Evolutionary conservation across 2,797 vertebrate species (phyloP).

Genomic region (Craterocephalus amniculus): DNA sequence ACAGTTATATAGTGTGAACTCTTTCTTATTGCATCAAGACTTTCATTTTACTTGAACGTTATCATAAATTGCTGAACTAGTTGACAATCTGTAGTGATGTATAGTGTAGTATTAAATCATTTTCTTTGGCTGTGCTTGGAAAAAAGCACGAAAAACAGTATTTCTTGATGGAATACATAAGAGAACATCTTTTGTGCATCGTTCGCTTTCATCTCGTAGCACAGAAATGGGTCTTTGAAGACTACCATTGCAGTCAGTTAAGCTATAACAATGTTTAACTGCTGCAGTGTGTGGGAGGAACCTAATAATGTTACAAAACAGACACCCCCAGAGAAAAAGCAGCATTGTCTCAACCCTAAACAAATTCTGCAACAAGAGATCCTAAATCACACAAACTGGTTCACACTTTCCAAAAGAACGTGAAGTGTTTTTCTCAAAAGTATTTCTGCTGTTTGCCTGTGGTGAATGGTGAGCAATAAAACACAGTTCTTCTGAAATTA

Average conservation of each 20-base stretch:
- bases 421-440: neutral
- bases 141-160: neutral
- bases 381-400: neutral
- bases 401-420: neutral
- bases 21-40: too few relatives aligned
- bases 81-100: too few relatives aligned
- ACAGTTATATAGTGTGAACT: too few relatives aligned
- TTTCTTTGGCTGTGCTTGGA: neutral
- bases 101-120: neutral
- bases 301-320: conserved; percentile 20
- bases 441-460: neutral
- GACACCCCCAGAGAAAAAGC: conserved; percentile 4
- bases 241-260: conserved; percentile 4
- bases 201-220: neutral
- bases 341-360: conserved; percentile 16
- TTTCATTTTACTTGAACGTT: too few relatives aligned
- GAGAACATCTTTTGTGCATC: neutral
- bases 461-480: neutral
- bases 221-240: conserved; percentile 9
- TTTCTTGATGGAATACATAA: neutral
- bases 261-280: conserved; percentile 18
- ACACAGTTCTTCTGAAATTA: neutral
- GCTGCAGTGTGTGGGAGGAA: conserved; percentile 24
- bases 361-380: neutral
- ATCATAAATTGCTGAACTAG: too few relatives aligned